phyloP scores from a whole-genome alignment of 1,140 invertebrate species.

The Thrips palmi region DNA sequence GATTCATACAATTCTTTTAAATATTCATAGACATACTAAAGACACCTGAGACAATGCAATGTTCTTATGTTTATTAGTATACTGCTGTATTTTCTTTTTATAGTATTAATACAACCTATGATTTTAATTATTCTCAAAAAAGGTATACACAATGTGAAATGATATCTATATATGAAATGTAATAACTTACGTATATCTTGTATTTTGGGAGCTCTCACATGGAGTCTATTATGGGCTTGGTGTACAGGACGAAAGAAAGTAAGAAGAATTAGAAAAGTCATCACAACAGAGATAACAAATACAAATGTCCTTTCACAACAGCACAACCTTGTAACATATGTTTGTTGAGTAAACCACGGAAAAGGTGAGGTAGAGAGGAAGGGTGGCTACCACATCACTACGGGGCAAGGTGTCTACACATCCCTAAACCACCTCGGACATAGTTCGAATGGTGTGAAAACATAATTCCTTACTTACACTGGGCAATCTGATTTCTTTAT shows the following conservation, averaged over 20 bases:
- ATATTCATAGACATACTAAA: too few species aligned
- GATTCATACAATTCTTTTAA: too few species aligned
- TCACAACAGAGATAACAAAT: conserved; percentile 15
- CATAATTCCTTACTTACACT: conserved; percentile 1
- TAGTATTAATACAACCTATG: too few species aligned
- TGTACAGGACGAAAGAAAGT: not conserved
- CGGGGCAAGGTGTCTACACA: too few species aligned
- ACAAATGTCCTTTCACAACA: conserved; percentile 13
- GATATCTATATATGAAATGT: conserved; percentile 10
- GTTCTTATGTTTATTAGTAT: too few species aligned
- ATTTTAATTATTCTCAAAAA: too few species aligned
- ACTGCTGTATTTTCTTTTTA: too few species aligned
- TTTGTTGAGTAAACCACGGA: not conserved
- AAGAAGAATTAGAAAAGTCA: conserved; percentile 6
- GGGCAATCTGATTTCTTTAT: not conserved
- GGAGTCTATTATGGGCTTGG: not conserved
- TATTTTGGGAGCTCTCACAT: too few species aligned
- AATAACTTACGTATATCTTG: conserved; percentile 13
- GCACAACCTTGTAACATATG: conserved; percentile 13
- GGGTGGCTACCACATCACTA: not conserved
- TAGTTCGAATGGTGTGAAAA: conserved; percentile 4
- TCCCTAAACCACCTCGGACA: too few species aligned
- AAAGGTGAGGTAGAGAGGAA: not conserved
- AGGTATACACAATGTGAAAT: conserved; percentile 10
- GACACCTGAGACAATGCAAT: too few species aligned